These are phyloP conservation scores for Ascaphus truei DNA, from an alignment of 2,113 vertebrate species.

Conservation along the genomic window DNA sequence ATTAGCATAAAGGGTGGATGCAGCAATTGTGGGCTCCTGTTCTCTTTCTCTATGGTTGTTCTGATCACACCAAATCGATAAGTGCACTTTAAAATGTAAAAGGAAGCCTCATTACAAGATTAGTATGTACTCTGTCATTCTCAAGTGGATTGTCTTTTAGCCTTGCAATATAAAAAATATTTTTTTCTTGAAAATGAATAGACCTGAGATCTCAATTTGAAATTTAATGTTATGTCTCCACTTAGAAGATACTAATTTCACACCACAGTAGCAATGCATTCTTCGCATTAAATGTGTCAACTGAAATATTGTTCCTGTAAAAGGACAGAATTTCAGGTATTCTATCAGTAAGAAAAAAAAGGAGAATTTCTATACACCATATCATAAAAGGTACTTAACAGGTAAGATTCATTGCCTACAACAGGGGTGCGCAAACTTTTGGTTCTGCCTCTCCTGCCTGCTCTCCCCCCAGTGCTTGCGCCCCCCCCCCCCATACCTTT, in stretches of 20 bases:
- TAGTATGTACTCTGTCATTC: slow-evolving; percentile 11
- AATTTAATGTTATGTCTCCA: background rate
- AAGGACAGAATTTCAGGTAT: background rate
- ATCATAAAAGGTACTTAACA: too few relatives aligned
- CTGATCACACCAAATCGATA: background rate
- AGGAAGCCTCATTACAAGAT: slow-evolving; percentile 16
- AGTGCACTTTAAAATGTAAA: slow-evolving; percentile 14
- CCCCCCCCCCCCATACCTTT: too few relatives aligned
- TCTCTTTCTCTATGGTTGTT: slow-evolving; percentile 2
- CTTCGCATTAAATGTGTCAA: background rate
- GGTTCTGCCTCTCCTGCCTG: too few relatives aligned
- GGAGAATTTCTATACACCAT: too few relatives aligned
- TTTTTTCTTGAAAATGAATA: slow-evolving; percentile 3
- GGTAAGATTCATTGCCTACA: too few relatives aligned
- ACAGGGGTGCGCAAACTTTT: too few relatives aligned
- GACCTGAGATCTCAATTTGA: slow-evolving; percentile 20
- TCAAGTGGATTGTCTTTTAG: slow-evolving; percentile 12
- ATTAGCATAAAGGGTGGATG: slow-evolving; percentile 4
- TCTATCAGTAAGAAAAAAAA: too few relatives aligned
- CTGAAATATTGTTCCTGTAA: background rate
- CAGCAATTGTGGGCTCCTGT: slow-evolving; percentile 18
- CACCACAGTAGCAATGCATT: background rate
- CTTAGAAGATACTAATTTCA: slow-evolving; percentile 5
- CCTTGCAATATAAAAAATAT: slow-evolving; percentile 5
- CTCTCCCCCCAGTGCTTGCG: too few relatives aligned